Evolutionary conservation across 2,797 vertebrate species (phyloP).

Genomic region (Coilia nasus): DNA sequence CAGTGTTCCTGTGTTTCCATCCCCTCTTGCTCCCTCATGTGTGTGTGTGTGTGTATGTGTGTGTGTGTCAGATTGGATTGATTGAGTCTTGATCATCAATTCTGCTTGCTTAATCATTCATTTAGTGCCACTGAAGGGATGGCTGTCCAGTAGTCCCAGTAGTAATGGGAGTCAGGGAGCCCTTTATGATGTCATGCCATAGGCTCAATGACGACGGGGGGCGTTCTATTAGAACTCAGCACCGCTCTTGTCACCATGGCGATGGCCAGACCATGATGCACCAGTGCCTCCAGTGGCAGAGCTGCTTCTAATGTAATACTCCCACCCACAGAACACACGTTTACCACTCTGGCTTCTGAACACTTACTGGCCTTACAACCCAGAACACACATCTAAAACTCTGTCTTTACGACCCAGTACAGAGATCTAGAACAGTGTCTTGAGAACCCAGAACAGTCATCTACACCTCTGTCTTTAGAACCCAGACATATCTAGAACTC

Average conservation of each 20-base stretch:
- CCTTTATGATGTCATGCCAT: conserved; percentile 8
- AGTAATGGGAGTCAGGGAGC: not conserved
- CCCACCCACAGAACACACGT: no score
- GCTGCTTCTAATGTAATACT: no score
- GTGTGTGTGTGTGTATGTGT: not conserved
- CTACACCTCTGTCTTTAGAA: no score
- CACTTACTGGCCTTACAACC: no score
- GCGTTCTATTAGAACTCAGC: not conserved
- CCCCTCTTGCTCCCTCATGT: not conserved
- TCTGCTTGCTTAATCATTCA: conserved; percentile 6
- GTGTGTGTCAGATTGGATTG: not conserved
- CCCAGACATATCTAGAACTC: no score
- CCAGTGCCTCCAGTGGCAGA: not conserved
- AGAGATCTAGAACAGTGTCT: no score
- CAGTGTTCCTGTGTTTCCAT: no score
- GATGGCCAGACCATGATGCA: not conserved
- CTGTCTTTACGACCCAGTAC: no score
- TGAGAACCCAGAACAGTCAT: no score
- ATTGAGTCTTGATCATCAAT: not conserved
- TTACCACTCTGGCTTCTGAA: no score
- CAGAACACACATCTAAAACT: no score
- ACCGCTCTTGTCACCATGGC: not conserved
- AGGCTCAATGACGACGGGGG: no score
- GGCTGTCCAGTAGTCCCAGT: not conserved
- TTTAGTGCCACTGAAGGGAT: not conserved